Conservation (phyloP, 2,797 vertebrate genomes). For the Hemibagrus guttatus region DNA sequence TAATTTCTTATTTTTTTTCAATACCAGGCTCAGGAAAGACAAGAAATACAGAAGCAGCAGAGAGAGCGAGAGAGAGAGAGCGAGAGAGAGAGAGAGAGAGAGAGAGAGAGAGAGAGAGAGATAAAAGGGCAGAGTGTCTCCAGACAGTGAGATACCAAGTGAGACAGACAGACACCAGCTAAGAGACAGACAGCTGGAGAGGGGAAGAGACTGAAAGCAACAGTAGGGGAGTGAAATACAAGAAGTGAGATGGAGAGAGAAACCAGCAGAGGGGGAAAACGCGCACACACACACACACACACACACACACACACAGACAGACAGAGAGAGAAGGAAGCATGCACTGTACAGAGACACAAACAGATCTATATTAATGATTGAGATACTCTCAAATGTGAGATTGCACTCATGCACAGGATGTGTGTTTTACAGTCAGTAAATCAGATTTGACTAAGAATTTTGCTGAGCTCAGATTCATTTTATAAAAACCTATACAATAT, state of each 20-base stretch:
- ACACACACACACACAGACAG: not conserved
- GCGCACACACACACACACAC: not conserved
- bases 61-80: too few species aligned
- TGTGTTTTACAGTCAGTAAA: constrained; percentile 11
- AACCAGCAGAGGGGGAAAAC: not conserved
- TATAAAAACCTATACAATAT: not conserved
- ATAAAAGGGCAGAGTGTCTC: not conserved
- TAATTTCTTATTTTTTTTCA: not conserved
- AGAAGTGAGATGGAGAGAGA: not conserved
- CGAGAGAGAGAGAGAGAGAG: not conserved
- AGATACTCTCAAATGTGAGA: not conserved
- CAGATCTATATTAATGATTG: constrained; percentile 6
- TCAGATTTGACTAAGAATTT: constrained; percentile 6
- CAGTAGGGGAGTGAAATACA: constrained; percentile 5
- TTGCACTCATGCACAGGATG: not conserved
- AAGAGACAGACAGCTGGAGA: not conserved
- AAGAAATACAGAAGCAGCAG: not conserved
- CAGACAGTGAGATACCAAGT: not conserved
- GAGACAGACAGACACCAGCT: not conserved
- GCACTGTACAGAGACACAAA: not conserved
- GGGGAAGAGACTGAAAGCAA: constrained; percentile 7
- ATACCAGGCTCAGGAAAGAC: not conserved
- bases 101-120: not conserved
- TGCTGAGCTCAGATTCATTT: not conserved
- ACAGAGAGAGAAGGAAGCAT: not conserved